Base-by-base conservation (phyloP, 2,888 invertebrate genomes). In the Drosophila algonquin region DNA sequence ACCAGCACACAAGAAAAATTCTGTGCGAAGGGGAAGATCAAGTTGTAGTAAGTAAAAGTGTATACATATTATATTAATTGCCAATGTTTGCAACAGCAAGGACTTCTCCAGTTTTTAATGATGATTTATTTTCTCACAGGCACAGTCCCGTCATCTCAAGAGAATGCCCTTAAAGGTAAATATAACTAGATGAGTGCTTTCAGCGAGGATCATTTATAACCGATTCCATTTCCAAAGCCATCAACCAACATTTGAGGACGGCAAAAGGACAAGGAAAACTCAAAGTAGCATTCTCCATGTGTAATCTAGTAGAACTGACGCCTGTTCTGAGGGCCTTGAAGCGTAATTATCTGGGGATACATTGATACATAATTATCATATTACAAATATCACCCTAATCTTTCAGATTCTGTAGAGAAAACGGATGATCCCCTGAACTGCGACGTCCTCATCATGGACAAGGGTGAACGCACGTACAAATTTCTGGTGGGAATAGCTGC, bases 401-500 rank as follows among this genome's bases (percentile, higher is more conserved):
- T 63, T 58, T 0, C 7, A 83, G 83, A 57, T 47, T 58, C 48
- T 12, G 3, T 83, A 1, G 77, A 79, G 14, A 12, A 76, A 12
- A 54, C 65, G 1, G 68, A 62, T 3, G 63, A 83, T 72, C 89
- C 83, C 1, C 3, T 57, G 1, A 14, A 54, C 3, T 79, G 70
- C 27, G 85, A 83, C 51, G 9, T 89, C 1, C 60, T 89, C 0
- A 65, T 83, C 3, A 89, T 83, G 83, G 89, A 83, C 46, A 80
- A 52, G 24, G 89, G 87, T 1, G 83, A 89, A 45, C 83, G 89
- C 1, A 89, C 83, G 0, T 89, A 61, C 27, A 83, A 83, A 32
- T 89, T 89, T 32, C 68, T 83, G 9, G 46, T 69, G 6, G 75
- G 54, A 1, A 27, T 84, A 12, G 83, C 83, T 8, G 46, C 54